These are phyloP conservation scores for Orientallactaga sibirica DNA, from an alignment of 2,797 vertebrate genomes.

Conservation along the genomic window DNA sequence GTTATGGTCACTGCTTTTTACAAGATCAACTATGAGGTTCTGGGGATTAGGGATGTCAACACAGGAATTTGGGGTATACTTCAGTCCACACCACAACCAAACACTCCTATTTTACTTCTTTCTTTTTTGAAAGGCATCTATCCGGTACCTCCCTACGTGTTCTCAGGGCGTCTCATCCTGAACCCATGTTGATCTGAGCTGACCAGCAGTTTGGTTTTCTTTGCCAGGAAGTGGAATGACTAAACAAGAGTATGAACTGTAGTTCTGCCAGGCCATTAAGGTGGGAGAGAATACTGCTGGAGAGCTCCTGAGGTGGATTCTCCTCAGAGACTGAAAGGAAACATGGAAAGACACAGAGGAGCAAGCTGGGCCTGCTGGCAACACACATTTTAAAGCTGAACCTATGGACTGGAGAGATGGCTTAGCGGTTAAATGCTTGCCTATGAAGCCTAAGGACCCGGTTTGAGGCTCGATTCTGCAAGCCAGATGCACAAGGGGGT, in stretches of 20 bases:
- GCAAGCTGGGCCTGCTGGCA: too few species aligned
- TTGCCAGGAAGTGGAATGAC: not conserved
- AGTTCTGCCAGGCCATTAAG: not conserved
- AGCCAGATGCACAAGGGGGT: too few species aligned
- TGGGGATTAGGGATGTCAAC: not conserved
- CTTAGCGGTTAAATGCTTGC: too few species aligned
- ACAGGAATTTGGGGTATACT: not conserved
- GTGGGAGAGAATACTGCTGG: not conserved
- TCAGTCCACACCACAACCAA: not conserved
- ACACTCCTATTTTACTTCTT: not conserved
- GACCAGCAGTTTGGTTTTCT: not conserved
- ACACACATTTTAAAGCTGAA: not conserved
- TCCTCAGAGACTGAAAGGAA: slow-evolving; percentile 25
- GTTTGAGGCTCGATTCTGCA: too few species aligned
- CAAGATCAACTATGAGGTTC: not conserved
- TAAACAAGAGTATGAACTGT: not conserved
- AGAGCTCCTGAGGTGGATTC: not conserved
- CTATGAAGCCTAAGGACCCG: too few species aligned
- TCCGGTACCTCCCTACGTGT: not conserved
- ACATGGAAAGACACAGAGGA: not conserved
- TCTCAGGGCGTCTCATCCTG: not conserved
- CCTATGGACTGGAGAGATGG: too few species aligned
- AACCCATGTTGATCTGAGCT: not conserved
- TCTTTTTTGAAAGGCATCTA: too few species aligned
- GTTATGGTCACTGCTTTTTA: slow-evolving; percentile 30